Percentiles rank a stretch among this genome's conserved stretches.
Evolutionary conservation across 30 jellyfish, hydroid and myxozoan genomes (phyloP).

Genomic region (Sanderia malayensis): DNA sequence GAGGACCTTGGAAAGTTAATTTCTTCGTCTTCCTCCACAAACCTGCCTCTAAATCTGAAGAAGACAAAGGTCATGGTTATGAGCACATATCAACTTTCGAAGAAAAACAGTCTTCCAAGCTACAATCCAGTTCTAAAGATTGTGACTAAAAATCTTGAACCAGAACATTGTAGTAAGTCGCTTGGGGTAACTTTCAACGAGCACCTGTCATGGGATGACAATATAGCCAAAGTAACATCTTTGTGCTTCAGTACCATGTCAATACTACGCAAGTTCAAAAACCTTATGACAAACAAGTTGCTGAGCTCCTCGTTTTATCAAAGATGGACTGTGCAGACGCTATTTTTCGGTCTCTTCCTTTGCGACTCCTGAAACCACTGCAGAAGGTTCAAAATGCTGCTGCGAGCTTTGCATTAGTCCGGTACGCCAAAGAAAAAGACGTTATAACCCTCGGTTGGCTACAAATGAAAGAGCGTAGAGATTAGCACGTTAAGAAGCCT

Average conservation of each 20-base stretch:
- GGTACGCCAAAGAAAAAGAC: slow-evolving; percentile 4
- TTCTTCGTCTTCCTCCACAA: slow-evolving; percentile 25
- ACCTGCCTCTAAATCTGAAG: slow-evolving; percentile 46
- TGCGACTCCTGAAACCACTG: slow-evolving; percentile 25
- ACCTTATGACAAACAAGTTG: slow-evolving; percentile 20
- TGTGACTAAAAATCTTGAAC: slow-evolving; percentile 10
- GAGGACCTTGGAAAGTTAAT: slow-evolving; percentile 20
- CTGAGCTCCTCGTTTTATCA: too few species aligned
- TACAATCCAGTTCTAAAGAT: slow-evolving; percentile 24
- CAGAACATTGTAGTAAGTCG: slow-evolving; percentile 30
- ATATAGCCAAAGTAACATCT: slow-evolving; percentile 36
- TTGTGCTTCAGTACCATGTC: slow-evolving; percentile 40
- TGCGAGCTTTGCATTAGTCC: slow-evolving; percentile 22
- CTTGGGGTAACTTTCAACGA: slow-evolving; percentile 33
- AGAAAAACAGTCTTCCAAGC: slow-evolving; percentile 32
- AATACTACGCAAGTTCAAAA: slow-evolving; percentile 32
- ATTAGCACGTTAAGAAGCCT: too few species aligned
- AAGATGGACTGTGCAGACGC: slow-evolving; percentile 11
- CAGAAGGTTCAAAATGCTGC: slow-evolving; percentile 33
- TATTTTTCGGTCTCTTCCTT: slow-evolving; percentile 22
- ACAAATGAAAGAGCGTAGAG: slow-evolving; percentile 31
- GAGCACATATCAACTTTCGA: slow-evolving; percentile 36
- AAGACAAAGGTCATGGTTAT: slow-evolving; percentile 46
- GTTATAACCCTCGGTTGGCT: slow-evolving; percentile 16
- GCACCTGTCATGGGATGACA: slow-evolving; percentile 51